These are phyloP conservation scores for Linurgus olivaceus DNA, from an alignment of 2,797 vertebrate species.

Conservation along the genomic window DNA sequence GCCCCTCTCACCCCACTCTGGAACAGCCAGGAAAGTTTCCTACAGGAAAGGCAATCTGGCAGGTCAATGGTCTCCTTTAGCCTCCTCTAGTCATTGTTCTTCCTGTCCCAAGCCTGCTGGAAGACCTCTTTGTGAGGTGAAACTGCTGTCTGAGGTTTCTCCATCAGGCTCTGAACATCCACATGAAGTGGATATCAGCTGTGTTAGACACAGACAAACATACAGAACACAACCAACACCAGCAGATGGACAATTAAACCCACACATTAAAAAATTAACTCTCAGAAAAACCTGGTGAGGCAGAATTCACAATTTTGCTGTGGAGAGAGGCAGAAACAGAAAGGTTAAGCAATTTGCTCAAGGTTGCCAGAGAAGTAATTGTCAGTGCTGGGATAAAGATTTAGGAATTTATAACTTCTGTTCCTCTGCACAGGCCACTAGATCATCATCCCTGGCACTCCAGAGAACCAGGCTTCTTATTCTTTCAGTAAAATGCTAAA, in stretches of 20 bases:
- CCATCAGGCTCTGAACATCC: not conserved
- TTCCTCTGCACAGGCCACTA: not conserved
- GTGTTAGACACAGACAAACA: not conserved
- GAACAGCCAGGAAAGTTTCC: not conserved
- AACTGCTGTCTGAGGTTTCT: not conserved
- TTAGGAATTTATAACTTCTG: slow-evolving; percentile 43
- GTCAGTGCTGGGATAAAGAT: slow-evolving; percentile 32
- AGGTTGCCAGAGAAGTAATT: slow-evolving; percentile 24
- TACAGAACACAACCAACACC: not conserved
- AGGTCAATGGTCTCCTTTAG: not conserved
- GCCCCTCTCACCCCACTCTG: not conserved
- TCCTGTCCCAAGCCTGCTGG: not conserved
- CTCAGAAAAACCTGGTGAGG: not conserved
- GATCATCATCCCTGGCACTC: not conserved
- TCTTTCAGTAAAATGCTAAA: slow-evolving; percentile 37
- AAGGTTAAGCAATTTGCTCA: slow-evolving; percentile 42
- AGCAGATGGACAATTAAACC: not conserved
- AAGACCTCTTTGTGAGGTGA: not conserved
- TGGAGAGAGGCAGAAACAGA: not conserved
- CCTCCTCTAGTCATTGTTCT: not conserved
- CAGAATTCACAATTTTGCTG: not conserved
- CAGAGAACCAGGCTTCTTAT: slow-evolving; percentile 12
- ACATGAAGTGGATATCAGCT: rapidly evolving
- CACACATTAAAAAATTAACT: not conserved
- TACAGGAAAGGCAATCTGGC: not conserved